Conservation (phyloP, 2,113 vertebrate species). For the Chloropsis hardwickii region DNA sequence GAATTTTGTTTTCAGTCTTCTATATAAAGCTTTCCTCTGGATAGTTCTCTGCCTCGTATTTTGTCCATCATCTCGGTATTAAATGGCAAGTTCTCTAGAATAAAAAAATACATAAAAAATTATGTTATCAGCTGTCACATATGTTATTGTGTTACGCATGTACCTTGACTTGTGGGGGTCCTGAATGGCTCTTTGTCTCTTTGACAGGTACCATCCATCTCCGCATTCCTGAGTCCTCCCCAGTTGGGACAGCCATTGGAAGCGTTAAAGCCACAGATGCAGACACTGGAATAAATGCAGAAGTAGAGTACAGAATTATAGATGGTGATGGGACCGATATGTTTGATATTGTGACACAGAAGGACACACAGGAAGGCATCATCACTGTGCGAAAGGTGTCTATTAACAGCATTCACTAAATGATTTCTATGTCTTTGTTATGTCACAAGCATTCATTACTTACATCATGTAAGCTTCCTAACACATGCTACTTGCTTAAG, state of each 20-base stretch:
- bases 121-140: neutral
- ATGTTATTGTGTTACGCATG: neutral
- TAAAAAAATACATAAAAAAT: neutral
- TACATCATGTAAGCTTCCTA: neutral
- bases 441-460: neutral
- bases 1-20: neutral
- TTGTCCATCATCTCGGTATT: neutral
- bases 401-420: neutral
- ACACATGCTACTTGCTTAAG: neutral
- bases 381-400: constrained; percentile 79
- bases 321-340: constrained; percentile 80
- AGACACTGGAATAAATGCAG: constrained; percentile 80
- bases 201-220: constrained; percentile 76
- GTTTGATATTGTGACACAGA: constrained; percentile 80
- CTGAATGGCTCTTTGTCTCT: constrained; percentile 13
- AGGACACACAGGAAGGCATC: constrained; percentile 79
- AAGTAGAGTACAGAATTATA: constrained; percentile 79
- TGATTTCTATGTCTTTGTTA: neutral
- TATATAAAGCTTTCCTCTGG: neutral
- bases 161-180: neutral
- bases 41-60: neutral
- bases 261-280: constrained; percentile 81
- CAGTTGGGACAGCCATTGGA: constrained; percentile 75
- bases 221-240: constrained; percentile 76
- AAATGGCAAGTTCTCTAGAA: neutral